Base-by-base conservation (phyloP, 1,140 invertebrate genomes). In the Babylonia areolata region DNA sequence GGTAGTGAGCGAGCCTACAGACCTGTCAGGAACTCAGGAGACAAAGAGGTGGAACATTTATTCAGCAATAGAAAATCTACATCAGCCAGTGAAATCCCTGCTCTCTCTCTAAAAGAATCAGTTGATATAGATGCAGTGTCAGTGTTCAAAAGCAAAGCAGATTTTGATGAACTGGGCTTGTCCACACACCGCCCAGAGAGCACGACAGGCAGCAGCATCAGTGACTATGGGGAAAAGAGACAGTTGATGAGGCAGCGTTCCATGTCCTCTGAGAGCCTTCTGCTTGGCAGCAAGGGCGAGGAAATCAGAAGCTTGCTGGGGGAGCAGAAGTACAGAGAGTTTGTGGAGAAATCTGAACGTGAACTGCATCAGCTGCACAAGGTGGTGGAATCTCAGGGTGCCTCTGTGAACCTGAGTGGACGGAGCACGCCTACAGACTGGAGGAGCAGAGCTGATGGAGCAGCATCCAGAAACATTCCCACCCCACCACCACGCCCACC, bases 241-340 rank as follows among this genome's bases (percentile, higher is more conserved):
- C 31, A 78, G 9, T 37, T 20, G 23, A 79, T 64, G 33, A 86
- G 69, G 42, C 69, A 82, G 39, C 58, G 78, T 11, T 84, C 82
- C 12, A 23, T 84, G n/a, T 84, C 80, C n/a, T 73, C 85, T 28
- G 86, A 87, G 33, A 85, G 86, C 37, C 75, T 87, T 33, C 85
- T 90, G 5, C 85, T 87, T 80, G 87, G 85, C 81, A 86, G 64
- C 75, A 85, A 81, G 2, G 54, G 77, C 17, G 86, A 89, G 51
- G 89, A 90, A 40, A 87, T 92, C 3, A 87, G 84, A 85, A 85
- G 39, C 46, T n/a, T 88, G 46, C 84, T 92, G 69, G 90, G 91
- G 1, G 91, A 89, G 40, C 77, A 89, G 71, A 91, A 90, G 37
- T 91, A 89, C 85, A 64, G 88, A 78, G 88, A 90, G 78, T 88